Evolutionary conservation across 2,113 vertebrate species (phyloP).

Genomic region (Colaptes auratus): DNA sequence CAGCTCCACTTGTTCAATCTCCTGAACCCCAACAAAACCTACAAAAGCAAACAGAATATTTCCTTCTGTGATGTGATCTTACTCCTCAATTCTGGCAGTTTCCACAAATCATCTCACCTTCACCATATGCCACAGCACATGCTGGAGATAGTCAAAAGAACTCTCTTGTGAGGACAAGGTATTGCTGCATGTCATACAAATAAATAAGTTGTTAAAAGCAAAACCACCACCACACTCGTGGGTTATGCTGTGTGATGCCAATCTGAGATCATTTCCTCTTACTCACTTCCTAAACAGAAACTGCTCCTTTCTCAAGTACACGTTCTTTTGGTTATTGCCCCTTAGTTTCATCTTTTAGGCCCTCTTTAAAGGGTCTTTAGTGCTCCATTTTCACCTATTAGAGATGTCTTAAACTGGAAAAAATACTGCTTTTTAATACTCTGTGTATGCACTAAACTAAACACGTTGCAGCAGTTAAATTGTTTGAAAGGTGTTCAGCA

Average conservation of each 20-base stretch:
- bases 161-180: neutral
- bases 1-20: neutral
- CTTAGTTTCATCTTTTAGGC: neutral
- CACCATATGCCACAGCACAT: neutral
- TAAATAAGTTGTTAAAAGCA: neutral
- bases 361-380: neutral
- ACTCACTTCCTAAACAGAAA: slow-evolving; percentile 70
- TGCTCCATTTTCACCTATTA: neutral
- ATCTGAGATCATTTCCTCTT: slow-evolving; percentile 74
- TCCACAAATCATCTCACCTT: neutral
- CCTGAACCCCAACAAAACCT: neutral
- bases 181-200: neutral
- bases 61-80: neutral
- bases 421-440: neutral
- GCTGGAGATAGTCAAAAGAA: neutral
- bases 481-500: neutral
- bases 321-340: neutral
- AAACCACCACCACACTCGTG: neutral
- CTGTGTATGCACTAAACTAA: neutral
- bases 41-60: neutral
- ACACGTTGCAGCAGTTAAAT: neutral
- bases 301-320: slow-evolving; percentile 31
- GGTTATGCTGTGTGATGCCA: slow-evolving; percentile 1
- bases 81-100: neutral
- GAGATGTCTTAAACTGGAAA: neutral